Evolutionary conservation across 2,888 invertebrate species (phyloP).

Genomic region (Macaria liturata): DNA sequence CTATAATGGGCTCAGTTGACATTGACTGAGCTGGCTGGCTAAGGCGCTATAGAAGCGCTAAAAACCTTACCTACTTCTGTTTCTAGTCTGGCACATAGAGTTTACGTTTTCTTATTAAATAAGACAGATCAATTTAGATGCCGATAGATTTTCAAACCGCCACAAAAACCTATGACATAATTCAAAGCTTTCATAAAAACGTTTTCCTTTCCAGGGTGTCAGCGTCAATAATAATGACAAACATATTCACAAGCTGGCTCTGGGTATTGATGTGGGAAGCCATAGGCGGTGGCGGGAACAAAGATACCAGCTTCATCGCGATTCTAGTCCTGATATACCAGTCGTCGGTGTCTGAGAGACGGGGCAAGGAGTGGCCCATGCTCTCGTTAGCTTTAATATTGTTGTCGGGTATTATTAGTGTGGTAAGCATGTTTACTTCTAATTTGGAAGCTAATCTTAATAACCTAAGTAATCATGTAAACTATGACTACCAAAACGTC

Average conservation of each 20-base stretch:
- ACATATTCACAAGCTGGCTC: conserved; percentile 82
- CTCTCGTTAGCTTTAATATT: conserved; percentile 81
- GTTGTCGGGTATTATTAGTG: conserved; percentile 84
- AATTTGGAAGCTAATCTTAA: background rate
- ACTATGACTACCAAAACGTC: too few species aligned
- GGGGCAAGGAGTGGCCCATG: conserved; percentile 82
- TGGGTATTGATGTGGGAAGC: conserved; percentile 83
- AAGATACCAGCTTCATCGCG: conserved; percentile 81
- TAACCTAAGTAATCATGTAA: too few species aligned
- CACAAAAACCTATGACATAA: too few species aligned
- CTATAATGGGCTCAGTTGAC: too few species aligned
- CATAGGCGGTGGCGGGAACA: conserved; percentile 61
- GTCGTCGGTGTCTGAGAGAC: conserved; percentile 70
- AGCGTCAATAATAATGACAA: conserved; percentile 79
- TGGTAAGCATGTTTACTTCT: conserved; percentile 70
- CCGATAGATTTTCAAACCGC: too few species aligned
- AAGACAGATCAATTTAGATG: too few species aligned
- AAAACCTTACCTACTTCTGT: too few species aligned
- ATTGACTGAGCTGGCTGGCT: too few species aligned
- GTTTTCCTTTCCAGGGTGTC: conserved; percentile 79
- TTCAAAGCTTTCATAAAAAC: too few species aligned
- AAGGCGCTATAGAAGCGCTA: too few species aligned
- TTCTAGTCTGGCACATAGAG: too few species aligned
- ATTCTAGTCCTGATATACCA: conserved; percentile 85
- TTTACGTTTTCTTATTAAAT: too few species aligned